A percentile compares a stretch with the other conserved stretches of the same genome.
These are phyloP conservation scores for Thamnophis sirtalis DNA, from an alignment of 2,113 vertebrate genomes.

Conservation along the genomic window DNA sequence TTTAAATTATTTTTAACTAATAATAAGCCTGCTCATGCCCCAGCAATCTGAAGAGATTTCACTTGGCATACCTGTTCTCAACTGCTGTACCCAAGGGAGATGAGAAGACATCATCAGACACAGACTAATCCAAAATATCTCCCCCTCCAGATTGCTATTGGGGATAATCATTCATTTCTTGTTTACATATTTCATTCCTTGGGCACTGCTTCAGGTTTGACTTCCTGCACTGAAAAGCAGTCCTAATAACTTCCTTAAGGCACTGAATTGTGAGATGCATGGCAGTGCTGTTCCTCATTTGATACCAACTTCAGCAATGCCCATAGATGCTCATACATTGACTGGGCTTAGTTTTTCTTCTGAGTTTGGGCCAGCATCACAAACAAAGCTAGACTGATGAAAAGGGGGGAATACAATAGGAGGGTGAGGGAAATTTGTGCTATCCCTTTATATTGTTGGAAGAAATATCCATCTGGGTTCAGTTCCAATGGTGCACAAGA, in stretches of 20 bases:
- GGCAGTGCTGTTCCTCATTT: neutral
- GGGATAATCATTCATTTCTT: neutral
- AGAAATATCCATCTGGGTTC: too few relatives aligned
- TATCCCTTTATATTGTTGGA: neutral
- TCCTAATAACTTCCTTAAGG: neutral
- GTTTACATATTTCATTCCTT: neutral
- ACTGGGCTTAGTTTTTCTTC: neutral
- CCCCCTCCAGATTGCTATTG: neutral
- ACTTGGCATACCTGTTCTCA: conserved; percentile 22
- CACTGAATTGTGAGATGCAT: neutral
- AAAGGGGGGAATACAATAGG: neutral
- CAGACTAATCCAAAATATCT: neutral
- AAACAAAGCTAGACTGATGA: neutral
- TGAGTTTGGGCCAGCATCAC: neutral
- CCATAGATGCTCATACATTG: neutral
- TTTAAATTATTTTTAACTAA: conserved; percentile 59
- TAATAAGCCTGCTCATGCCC: neutral
- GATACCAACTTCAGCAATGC: neutral
- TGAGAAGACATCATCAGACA: neutral
- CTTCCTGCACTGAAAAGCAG: neutral
- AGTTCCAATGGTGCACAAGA: too few relatives aligned
- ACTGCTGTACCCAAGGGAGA: conserved; percentile 14
- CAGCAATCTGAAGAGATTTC: conserved; percentile 15
- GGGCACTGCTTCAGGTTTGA: neutral
- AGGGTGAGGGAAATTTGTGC: neutral